Conservation (phyloP, 2,888 invertebrate species). For the Cetonia aurata region DNA sequence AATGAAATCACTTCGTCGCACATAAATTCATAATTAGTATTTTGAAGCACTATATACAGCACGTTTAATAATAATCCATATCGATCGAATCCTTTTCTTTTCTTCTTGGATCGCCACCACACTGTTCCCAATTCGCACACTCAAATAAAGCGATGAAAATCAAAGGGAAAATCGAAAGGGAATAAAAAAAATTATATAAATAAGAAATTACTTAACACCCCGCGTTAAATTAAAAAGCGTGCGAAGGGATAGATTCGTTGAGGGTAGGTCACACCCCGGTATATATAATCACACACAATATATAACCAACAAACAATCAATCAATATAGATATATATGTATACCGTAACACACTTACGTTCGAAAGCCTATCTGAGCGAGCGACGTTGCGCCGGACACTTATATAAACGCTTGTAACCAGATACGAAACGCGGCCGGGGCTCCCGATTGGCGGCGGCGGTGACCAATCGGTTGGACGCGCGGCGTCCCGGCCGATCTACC, state of each 20-base stretch:
- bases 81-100: too few relatives aligned
- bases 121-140: too few relatives aligned
- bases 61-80: too few relatives aligned
- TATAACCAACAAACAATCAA: background rate
- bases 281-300: background rate
- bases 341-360: conserved; percentile 81
- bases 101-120: too few relatives aligned
- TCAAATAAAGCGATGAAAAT: too few relatives aligned
- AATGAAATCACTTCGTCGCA: too few relatives aligned
- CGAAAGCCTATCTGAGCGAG: conserved; percentile 96
- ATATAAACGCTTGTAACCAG: conserved; percentile 87
- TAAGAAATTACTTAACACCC: conserved; percentile 1
- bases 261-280: background rate
- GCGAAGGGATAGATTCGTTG: too few relatives aligned
- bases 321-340: too few relatives aligned
- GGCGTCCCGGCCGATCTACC: conserved; percentile 67
- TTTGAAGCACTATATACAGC: too few relatives aligned
- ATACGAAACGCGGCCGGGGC: conserved; percentile 72
- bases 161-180: too few relatives aligned
- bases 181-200: too few relatives aligned
- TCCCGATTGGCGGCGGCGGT: conserved; percentile 65
- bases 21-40: too few relatives aligned
- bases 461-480: conserved; percentile 64
- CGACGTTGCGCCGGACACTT: conserved; percentile 76
- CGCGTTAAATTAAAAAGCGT: background rate